Percentiles rank a stretch among this genome's conserved stretches.
Conservation (phyloP, 2,888 invertebrate genomes). For the Eristalis arbustorum region DNA sequence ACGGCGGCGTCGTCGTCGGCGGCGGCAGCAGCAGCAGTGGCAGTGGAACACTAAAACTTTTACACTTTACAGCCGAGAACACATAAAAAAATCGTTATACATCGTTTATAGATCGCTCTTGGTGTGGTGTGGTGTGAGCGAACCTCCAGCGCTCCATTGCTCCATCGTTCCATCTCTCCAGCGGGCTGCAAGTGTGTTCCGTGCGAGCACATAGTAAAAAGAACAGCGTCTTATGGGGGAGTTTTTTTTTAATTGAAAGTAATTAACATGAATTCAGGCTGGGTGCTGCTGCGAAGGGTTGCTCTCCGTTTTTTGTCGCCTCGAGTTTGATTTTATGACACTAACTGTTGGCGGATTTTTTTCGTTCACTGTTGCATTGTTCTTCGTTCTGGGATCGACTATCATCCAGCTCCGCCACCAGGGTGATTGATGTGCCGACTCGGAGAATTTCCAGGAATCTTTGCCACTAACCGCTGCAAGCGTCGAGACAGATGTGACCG, state of each 20-base stretch:
- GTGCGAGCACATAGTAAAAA: conserved; percentile 11
- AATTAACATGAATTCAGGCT: conserved; percentile 64
- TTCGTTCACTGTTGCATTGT: conserved; percentile 40
- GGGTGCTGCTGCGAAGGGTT: background rate
- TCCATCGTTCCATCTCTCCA: too few relatives aligned
- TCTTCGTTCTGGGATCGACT: background rate
- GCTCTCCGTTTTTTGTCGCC: background rate
- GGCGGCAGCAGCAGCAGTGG: background rate
- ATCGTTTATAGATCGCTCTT: conserved; percentile 44
- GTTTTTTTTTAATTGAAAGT: conserved; percentile 62
- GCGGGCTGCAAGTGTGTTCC: background rate
- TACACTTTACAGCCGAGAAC: conserved; percentile 63
- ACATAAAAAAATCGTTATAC: conserved; percentile 23
- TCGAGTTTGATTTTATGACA: conserved; percentile 20
- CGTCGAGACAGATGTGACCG: background rate
- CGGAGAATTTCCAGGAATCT: background rate
- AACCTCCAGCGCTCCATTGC: too few relatives aligned
- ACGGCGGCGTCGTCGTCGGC: conserved; percentile 21
- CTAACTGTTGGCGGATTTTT: conserved; percentile 22
- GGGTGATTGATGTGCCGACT: background rate
- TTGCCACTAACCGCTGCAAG: too few relatives aligned
- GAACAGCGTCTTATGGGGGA: conserved; percentile 58
- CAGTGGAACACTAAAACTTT: conserved; percentile 56
- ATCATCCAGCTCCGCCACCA: background rate
- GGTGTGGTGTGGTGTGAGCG: background rate